Evolutionary conservation across 1,140 invertebrate species (phyloP).

Genomic region (Scaptomyza graminum): DNA sequence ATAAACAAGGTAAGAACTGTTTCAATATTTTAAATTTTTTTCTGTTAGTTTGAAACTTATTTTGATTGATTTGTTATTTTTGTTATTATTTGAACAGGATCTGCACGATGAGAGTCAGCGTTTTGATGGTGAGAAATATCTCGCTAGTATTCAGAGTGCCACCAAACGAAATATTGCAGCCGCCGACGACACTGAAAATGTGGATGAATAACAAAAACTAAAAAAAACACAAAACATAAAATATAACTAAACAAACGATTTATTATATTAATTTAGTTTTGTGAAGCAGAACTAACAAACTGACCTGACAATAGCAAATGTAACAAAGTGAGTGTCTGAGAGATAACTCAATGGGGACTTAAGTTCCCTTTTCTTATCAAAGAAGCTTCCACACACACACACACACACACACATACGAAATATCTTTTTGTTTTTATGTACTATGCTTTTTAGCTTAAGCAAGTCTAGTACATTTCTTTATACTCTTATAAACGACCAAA

Average conservation of each 20-base stretch:
- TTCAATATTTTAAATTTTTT: constrained; percentile 7
- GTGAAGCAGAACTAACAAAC: constrained; percentile 11
- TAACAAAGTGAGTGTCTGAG: constrained; percentile 25
- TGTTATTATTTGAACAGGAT: constrained; percentile 68
- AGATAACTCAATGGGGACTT: not conserved
- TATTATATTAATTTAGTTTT: constrained; percentile 1
- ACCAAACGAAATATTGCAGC: constrained; percentile 76
- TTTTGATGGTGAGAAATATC: constrained; percentile 82
- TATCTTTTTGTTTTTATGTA: constrained; percentile 45
- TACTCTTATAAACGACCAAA: constrained; percentile 70
- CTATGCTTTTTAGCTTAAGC: constrained; percentile 50
- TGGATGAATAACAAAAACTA: constrained; percentile 58
- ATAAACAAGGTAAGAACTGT: constrained; percentile 21
- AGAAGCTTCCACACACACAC: no score
- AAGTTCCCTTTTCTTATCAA: not conserved
- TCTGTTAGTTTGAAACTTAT: not conserved
- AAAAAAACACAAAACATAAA: constrained; percentile 33
- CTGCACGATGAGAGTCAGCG: constrained; percentile 79
- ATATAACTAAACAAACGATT: constrained; percentile 36
- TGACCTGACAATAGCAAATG: constrained; percentile 49
- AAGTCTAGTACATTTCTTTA: constrained; percentile 34
- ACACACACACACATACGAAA: constrained; percentile 20
- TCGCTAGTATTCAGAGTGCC: constrained; percentile 71
- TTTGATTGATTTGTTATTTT: not conserved
- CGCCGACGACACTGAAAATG: constrained; percentile 68